phyloP scores from a whole-genome alignment of 2,797 vertebrate species.

The Arctocebus calabarensis region DNA sequence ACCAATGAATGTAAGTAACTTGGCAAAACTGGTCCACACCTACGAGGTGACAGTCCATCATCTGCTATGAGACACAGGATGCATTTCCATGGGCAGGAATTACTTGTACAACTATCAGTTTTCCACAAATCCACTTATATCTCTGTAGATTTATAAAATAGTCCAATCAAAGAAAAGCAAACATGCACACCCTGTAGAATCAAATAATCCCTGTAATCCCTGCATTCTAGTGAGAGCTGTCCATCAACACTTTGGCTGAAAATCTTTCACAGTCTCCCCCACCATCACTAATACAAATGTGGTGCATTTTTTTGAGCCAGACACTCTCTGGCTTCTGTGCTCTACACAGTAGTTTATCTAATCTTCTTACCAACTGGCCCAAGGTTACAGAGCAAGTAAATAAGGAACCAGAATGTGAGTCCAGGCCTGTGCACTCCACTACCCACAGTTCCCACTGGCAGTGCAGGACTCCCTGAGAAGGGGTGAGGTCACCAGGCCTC shows the following conservation, averaged over 20 bases:
- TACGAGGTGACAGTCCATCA: not conserved
- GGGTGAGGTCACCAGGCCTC: accelerated
- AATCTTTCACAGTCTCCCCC: not conserved
- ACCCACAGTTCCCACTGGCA: not conserved
- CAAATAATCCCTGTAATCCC: not conserved
- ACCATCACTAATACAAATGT: accelerated
- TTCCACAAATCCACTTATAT: not conserved
- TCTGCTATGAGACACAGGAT: not conserved
- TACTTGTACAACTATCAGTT: not conserved
- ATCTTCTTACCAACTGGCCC: not conserved
- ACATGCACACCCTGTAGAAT: not conserved
- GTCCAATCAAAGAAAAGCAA: not conserved
- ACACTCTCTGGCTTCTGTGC: not conserved
- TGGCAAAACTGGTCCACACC: not conserved
- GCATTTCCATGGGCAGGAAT: not conserved
- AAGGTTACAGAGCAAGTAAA: not conserved
- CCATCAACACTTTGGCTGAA: not conserved
- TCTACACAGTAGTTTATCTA: not conserved
- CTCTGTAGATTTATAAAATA: not conserved
- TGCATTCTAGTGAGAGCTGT: not conserved
- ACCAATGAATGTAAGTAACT: not conserved
- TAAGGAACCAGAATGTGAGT: not conserved
- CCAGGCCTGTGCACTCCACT: accelerated
- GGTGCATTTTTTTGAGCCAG: too few species aligned
- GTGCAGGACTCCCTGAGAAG: not conserved